Evolutionary conservation across 2,797 vertebrate genomes (phyloP).

Genomic region (Thunnus albacares): DNA sequence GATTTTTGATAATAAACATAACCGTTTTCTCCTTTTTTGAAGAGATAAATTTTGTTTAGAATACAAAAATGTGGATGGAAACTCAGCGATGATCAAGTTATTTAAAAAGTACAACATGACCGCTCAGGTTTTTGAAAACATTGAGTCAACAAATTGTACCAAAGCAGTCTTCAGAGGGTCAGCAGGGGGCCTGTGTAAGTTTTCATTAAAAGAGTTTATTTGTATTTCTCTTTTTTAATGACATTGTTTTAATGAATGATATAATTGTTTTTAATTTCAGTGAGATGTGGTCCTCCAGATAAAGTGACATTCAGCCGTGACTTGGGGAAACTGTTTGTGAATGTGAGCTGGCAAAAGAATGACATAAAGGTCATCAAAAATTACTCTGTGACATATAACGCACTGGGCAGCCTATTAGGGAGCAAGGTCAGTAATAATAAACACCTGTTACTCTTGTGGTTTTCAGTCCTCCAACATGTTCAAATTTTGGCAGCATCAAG

Average conservation of each 20-base stretch:
- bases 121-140: slow-evolving; percentile 62
- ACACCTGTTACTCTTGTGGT: too few species aligned
- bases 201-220: background rate
- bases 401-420: slow-evolving; percentile 44
- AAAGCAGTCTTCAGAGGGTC: slow-evolving; percentile 66
- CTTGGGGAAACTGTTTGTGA: slow-evolving; percentile 60
- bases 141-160: slow-evolving; percentile 60
- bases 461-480: background rate
- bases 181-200: slow-evolving; percentile 63
- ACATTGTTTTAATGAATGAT: too few species aligned
- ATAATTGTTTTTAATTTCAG: slow-evolving; percentile 60
- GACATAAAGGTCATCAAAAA: background rate
- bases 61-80: background rate
- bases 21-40: background rate
- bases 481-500: too few species aligned
- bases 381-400: slow-evolving; percentile 73
- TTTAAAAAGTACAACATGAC: fast-evolving
- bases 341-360: slow-evolving; percentile 57
- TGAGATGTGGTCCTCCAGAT: slow-evolving; percentile 74
- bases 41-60: fast-evolving
- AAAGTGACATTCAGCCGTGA: slow-evolving; percentile 56
- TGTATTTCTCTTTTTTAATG: background rate
- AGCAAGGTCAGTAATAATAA: slow-evolving; percentile 67
- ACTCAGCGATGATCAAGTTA: fast-evolving
- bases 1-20: background rate